A percentile compares a stretch with the other conserved stretches of the same genome.
phyloP scores from a whole-genome alignment of 2,797 vertebrate genomes.

The Crossoptilon crossoptilon region DNA sequence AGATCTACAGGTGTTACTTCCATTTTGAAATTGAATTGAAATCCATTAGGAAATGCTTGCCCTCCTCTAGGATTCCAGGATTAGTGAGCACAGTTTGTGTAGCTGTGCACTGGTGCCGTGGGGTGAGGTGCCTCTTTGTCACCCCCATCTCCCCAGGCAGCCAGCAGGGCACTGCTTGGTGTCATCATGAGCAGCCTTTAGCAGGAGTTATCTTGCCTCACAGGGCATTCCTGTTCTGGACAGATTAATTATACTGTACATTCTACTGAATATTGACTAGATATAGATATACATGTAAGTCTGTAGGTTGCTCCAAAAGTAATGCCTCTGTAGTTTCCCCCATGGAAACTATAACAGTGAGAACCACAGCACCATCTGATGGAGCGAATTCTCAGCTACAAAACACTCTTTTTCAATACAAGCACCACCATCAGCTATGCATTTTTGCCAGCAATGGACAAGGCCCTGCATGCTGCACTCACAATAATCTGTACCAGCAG shows the following conservation, averaged over 20 bases:
- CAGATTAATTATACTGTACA: accelerated
- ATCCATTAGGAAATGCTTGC: background rate
- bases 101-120: background rate
- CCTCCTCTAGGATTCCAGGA: accelerated
- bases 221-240: accelerated
- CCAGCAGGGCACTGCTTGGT: background rate
- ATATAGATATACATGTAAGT: no score
- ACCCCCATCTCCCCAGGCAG: background rate
- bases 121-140: background rate
- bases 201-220: background rate
- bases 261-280: background rate
- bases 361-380: background rate
- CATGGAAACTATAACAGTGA: background rate
- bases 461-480: background rate
- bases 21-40: background rate
- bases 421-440: background rate
- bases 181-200: accelerated
- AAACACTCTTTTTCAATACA: background rate
- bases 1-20: background rate
- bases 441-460: background rate
- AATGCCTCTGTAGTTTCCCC: background rate
- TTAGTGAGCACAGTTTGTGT: background rate
- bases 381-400: background rate
- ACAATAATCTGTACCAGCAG: background rate
- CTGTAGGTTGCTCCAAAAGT: background rate